These are phyloP conservation scores for Poecilia picta DNA, from an alignment of 2,797 vertebrate genomes.

Conservation along the genomic window DNA sequence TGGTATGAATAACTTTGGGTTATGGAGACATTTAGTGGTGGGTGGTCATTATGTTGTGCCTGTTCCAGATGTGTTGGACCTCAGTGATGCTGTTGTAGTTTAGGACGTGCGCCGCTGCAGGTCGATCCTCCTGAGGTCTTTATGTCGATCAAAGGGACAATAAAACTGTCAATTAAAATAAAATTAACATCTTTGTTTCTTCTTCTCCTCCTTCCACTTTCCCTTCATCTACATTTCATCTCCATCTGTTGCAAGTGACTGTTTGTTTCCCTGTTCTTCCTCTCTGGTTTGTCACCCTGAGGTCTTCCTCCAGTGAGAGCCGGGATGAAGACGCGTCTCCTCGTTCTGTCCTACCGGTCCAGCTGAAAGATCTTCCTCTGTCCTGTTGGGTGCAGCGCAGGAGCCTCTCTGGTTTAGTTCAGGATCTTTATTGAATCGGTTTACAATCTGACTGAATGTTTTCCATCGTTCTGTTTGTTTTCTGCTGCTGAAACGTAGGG, in stretches of 20 bases:
- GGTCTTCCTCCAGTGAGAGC: not conserved
- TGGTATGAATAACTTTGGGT: too few relatives aligned
- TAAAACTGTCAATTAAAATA: not conserved
- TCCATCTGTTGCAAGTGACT: constrained; percentile 22
- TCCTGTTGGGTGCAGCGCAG: too few relatives aligned
- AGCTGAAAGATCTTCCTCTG: too few relatives aligned
- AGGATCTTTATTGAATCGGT: not conserved
- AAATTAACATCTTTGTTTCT: not conserved
- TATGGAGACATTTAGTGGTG: not conserved
- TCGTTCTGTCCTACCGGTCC: not conserved
- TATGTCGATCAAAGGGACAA: not conserved
- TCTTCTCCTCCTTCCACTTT: constrained; percentile 3
- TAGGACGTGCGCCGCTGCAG: not conserved
- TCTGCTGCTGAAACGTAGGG: too few relatives aligned
- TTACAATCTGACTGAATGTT: too few relatives aligned
- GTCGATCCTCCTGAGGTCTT: not conserved
- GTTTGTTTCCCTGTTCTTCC: not conserved
- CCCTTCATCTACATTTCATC: constrained; percentile 14
- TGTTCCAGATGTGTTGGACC: not conserved
- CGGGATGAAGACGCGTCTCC: not conserved
- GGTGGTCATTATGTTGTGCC: not conserved
- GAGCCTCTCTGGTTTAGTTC: not conserved
- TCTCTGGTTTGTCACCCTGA: not conserved
- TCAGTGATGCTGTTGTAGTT: not conserved
- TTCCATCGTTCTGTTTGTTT: too few relatives aligned